Evolutionary conservation across 2,113 vertebrate genomes (phyloP), one percentile per base, ranked within the genome.

Genomic region (Muscicapa adusta): DNA sequence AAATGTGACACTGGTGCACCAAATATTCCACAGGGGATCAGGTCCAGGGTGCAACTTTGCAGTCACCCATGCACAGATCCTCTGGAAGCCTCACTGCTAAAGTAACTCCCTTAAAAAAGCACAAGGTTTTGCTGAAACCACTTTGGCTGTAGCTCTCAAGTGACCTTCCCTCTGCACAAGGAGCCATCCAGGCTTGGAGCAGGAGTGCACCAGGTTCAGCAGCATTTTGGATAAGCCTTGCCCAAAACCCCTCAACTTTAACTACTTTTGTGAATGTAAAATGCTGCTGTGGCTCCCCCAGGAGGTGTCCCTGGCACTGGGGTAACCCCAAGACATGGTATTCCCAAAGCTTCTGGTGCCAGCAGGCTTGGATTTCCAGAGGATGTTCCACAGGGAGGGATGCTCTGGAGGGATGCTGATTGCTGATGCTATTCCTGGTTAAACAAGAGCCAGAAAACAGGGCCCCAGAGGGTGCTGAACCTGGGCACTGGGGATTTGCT

Each of bases 131-230:
- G 58, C 45, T 61, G 60, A 68, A 79, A n/a, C 4, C 29, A 10
- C 31, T 73, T 83, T 17, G 57, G 45, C 56, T 8, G 5, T 8
- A 9, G 68, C 7, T 66, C 24, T 50, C 60, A 12, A 43, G 42
- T 9, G 34, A 70, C 15, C 4, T 50, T 45, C 34, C 12, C 9
- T 22, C 66, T 0, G 0, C 42, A 33, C 28, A 71, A 47, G 63
- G 22, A 89, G 36, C 16, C 45, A 26, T 14, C n/a, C n/a, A 13
- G 18, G 62, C 36, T 75, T 0, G 0, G 43, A 85, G 61, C 8
- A 29, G 57, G 51, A 65, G 10, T 1, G 24, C 16, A 47, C 6
- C 14, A 33, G 18, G 13, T 1, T 36, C 38, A 92, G 63, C 54
- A 74, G 56, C 26, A 45, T 19, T 71, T 70, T 47, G 34, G 43